Conservation (phyloP, 2,113 vertebrate species). For the Caranx ignobilis region DNA sequence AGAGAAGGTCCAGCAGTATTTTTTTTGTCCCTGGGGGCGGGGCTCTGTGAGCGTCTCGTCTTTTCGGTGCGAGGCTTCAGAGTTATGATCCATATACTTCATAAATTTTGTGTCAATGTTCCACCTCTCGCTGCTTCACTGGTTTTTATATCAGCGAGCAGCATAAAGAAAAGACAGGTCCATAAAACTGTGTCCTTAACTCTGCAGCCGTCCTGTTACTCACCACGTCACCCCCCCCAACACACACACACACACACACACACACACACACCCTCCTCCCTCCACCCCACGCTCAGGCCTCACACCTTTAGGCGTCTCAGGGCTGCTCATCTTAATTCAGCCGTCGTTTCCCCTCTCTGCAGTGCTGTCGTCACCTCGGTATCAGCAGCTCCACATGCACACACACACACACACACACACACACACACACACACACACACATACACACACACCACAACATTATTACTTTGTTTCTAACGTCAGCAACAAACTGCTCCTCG, state of each 20-base stretch:
- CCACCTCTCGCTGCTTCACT: slow-evolving; percentile 10
- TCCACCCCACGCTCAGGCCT: background rate
- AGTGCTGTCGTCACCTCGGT: slow-evolving; percentile 12
- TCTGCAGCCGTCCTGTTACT: slow-evolving; percentile 4
- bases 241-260: background rate
- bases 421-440: too few relatives aligned
- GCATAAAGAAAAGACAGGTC: background rate
- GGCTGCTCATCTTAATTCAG: slow-evolving; percentile 49
- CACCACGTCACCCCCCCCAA: slow-evolving; percentile 4
- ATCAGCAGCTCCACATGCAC: slow-evolving; percentile 12
- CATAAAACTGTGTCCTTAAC: slow-evolving; percentile 30
- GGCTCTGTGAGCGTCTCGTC: too few relatives aligned
- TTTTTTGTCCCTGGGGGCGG: background rate
- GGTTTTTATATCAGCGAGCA: background rate
- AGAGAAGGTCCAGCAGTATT: background rate
- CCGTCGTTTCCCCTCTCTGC: slow-evolving; percentile 14
- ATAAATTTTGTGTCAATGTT: slow-evolving; percentile 16
- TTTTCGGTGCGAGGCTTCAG: background rate
- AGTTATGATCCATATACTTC: slow-evolving; percentile 8
- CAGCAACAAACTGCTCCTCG: slow-evolving; percentile 30
- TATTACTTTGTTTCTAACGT: slow-evolving; percentile 38
- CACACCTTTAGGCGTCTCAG: background rate
- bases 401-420: too few relatives aligned
- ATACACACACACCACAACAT: background rate
- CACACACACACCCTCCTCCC: background rate